Conservation (phyloP, 2,888 invertebrate species). For the Lasioglossum malachurum region DNA sequence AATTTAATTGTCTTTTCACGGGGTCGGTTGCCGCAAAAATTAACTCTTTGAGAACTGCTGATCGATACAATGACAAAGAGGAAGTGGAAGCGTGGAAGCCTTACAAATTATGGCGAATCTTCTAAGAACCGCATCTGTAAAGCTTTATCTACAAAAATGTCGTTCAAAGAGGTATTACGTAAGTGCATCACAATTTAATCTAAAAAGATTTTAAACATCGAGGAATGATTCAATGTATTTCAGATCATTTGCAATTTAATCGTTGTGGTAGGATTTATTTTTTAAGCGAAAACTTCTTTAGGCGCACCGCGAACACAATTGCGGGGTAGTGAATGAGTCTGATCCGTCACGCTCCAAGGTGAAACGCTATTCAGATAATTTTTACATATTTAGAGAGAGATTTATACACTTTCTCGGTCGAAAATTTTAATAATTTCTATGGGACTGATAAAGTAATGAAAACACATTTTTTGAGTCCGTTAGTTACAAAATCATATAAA, state of each 20-base stretch:
- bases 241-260: not conserved
- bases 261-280: not conserved
- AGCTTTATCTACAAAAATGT: not conserved
- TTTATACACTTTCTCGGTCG: no score
- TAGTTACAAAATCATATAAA: no score
- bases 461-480: no score
- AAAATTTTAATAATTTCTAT: no score
- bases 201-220: not conserved
- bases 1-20: constrained; percentile 20
- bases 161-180: not conserved
- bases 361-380: no score
- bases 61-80: not conserved
- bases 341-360: no score
- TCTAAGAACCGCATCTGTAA: not conserved
- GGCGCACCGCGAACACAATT: no score
- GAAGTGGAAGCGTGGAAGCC: not conserved
- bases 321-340: no score
- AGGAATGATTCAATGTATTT: not conserved
- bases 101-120: not conserved
- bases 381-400: no score
- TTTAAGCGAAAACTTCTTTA: not conserved
- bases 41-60: constrained; percentile 4
- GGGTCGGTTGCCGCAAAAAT: not conserved
- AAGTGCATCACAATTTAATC: not conserved
- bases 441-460: no score